Percentiles rank a stretch among this genome's conserved stretches.
phyloP scores from a whole-genome alignment of 2,888 invertebrate species.

The Lydus trimaculatus region DNA sequence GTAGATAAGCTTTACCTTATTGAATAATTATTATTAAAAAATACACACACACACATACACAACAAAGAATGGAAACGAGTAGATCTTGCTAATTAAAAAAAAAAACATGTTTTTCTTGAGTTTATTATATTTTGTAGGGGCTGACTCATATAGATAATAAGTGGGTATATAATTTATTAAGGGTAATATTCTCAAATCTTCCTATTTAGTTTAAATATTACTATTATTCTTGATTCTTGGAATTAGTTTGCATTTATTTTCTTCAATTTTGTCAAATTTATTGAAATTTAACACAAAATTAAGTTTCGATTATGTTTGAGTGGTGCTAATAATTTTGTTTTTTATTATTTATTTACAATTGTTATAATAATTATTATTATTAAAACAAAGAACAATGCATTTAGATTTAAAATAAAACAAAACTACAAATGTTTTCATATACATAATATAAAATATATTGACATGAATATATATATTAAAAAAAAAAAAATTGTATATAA shows the following conservation, averaged over 20 bases:
- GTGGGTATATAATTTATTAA: not conserved
- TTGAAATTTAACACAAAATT: not conserved
- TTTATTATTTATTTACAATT: conserved; percentile 20
- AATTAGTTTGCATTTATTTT: conserved; percentile 18
- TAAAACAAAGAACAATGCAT: conserved; percentile 17
- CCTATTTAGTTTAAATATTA: not conserved
- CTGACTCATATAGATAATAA: not conserved
- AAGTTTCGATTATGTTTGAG: conserved; percentile 16
- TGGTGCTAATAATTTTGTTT: conserved; percentile 28
- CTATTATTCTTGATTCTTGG: not conserved
- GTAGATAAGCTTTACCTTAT: not conserved
- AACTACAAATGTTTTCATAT: conserved; percentile 29
- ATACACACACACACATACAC: not conserved
- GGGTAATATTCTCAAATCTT: not conserved
- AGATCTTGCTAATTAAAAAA: not conserved
- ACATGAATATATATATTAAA: conserved; percentile 40
- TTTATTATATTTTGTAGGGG: not conserved
- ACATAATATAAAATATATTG: conserved; percentile 31
- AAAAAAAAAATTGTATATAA: conserved; percentile 41
- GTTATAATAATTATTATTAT: conserved; percentile 24
- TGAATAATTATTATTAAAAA: not conserved
- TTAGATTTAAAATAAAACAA: conserved; percentile 24
- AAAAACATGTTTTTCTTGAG: not conserved
- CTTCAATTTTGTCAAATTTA: conserved; percentile 7
- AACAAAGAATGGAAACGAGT: no score